Evolutionary conservation across 2,113 vertebrate species (phyloP).

Genomic region (Chaenocephalus aceratus): DNA sequence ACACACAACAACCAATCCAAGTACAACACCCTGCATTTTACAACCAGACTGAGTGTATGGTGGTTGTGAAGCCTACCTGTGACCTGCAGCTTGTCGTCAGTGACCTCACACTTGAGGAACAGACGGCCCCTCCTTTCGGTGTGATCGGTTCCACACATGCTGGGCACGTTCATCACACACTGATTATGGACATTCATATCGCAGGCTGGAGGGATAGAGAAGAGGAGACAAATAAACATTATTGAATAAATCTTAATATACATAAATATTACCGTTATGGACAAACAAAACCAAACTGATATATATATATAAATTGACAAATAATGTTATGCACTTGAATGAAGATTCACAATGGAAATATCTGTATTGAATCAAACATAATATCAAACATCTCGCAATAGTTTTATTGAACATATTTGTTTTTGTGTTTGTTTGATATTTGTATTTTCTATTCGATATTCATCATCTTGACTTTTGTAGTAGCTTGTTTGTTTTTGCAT

Average conservation of each 20-base stretch:
- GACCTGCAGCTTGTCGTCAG: constrained; percentile 89
- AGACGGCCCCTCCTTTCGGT: constrained; percentile 94
- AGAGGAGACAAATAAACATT: constrained; percentile 4
- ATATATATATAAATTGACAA: background rate
- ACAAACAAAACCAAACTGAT: constrained; percentile 3
- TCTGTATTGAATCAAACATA: background rate
- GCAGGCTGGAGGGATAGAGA: constrained; percentile 86
- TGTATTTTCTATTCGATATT: no score
- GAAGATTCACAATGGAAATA: background rate
- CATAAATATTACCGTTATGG: background rate
- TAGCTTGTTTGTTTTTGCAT: no score
- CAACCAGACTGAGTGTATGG: background rate
- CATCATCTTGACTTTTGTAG: no score
- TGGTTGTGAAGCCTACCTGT: constrained; percentile 83
- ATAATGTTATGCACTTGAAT: no score
- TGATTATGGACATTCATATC: constrained; percentile 98
- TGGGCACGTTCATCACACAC: constrained; percentile 96
- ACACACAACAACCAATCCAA: background rate
- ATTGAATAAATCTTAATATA: background rate
- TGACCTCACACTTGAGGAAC: constrained; percentile 93
- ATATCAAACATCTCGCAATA: background rate
- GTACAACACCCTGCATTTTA: background rate
- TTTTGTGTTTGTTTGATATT: no score
- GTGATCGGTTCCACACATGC: constrained; percentile 95
- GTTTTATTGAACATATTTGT: no score